Base-by-base conservation (phyloP, 2,113 vertebrate species). In the Galeopterus variegatus region DNA sequence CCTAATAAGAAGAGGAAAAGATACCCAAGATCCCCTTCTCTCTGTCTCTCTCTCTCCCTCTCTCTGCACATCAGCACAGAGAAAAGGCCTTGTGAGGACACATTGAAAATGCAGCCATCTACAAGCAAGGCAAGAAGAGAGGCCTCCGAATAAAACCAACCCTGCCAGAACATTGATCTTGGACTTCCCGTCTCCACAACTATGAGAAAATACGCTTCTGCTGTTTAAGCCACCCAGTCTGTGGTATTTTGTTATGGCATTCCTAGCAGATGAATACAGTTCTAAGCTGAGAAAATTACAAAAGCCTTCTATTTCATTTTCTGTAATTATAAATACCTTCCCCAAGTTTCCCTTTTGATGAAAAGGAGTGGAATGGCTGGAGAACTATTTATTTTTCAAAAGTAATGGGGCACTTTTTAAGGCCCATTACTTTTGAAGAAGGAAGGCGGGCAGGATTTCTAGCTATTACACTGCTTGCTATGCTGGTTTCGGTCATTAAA, bases 201-300 rank as follows among this genome's bases (percentile, higher is more conserved):
- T 72, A 14, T 41, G 62, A 94, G 9, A 91, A 91, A 86, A 36
- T 58, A 12, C 21, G 58, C 88, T 33, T 80, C 31, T 70, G 26
- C 31, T 17, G 31, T 60, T 90, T 75, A 50, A 79, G 36, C n/a
- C 60, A 65, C 45, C 14, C 41, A 41, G 23, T 56, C 52, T 76
- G 41, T 18, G 81, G 10, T 24, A 48, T n/a, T 82, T 64, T 45
- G 60, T 56, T 50, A 79, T 45, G 79, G 79, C 15, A 23, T 9
- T 19, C 50, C 58, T n/a, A 24, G 26, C 45, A 87, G 50, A 58
- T 36, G 56, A 65, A 79, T 50, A 54, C 9, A 41, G 8, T 94
- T 96, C 81, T 89, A 73, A 67, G 21, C 56, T 82, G 41, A 76
- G 80, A 86, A 92, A 72, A 93, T 11, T 95, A 24, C 10, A 82